phyloP scores from a whole-genome alignment of 1,140 invertebrate species.

The Zophobas atratus region DNA sequence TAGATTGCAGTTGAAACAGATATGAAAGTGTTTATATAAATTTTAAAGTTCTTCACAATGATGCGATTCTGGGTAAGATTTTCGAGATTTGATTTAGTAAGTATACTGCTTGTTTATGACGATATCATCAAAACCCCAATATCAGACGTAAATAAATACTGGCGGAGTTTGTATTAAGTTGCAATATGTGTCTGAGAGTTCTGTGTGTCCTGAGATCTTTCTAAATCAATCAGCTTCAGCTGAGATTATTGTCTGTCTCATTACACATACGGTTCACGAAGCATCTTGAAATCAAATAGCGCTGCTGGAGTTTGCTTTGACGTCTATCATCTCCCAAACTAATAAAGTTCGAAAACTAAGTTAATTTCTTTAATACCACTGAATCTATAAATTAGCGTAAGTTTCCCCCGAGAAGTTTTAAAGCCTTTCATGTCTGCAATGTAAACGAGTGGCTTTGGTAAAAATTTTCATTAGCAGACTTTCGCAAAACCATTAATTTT shows the following conservation, averaged over 20 bases:
- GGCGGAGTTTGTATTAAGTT: too few relatives aligned
- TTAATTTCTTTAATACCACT: slow-evolving; percentile 39
- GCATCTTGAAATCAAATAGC: slow-evolving; percentile 10
- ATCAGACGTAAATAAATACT: too few relatives aligned
- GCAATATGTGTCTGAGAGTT: background rate
- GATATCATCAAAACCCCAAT: too few relatives aligned
- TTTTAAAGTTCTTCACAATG: too few relatives aligned
- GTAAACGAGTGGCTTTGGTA: slow-evolving; percentile 3
- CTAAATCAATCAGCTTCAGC: background rate
- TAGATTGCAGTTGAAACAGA: too few relatives aligned
- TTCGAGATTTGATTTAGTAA: too few relatives aligned
- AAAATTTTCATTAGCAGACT: slow-evolving; percentile 26
- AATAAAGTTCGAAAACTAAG: slow-evolving; percentile 22
- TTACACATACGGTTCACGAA: slow-evolving; percentile 6
- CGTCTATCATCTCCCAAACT: slow-evolving; percentile 9
- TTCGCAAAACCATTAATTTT: slow-evolving; percentile 14
- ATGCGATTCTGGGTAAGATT: too few relatives aligned
- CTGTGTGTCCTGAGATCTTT: background rate
- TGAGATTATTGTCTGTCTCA: slow-evolving; percentile 13
- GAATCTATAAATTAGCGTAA: slow-evolving; percentile 24
- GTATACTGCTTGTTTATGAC: too few relatives aligned
- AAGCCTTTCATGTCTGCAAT: slow-evolving; percentile 10
- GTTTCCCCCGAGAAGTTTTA: slow-evolving; percentile 17
- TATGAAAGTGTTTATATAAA: too few relatives aligned
- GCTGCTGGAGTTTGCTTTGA: background rate